A percentile compares a stretch with the other conserved stretches of the same genome.
Evolutionary conservation across 2,797 vertebrate species (phyloP).

Genomic region (Echiichthys vipera): DNA sequence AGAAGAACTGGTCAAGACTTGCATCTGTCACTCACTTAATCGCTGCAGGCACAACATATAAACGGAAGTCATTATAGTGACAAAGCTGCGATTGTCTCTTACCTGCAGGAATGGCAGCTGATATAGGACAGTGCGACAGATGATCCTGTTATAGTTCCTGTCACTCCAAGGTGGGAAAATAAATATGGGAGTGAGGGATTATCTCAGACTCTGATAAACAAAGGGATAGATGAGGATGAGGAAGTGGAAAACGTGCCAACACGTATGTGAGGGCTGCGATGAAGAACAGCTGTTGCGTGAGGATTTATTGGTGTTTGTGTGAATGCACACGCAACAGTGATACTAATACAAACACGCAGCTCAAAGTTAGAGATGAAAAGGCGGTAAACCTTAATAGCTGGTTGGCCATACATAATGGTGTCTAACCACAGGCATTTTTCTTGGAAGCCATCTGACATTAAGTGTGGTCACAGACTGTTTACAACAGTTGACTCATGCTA

Average conservation of each 20-base stretch:
- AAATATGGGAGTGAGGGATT: conserved; percentile 18
- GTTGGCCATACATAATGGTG: conserved; percentile 47
- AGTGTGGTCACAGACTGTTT: conserved; percentile 43
- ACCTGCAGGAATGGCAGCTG: conserved; percentile 24
- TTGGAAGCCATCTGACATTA: conserved; percentile 46
- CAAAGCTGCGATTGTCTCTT: conserved; percentile 10
- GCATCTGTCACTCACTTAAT: conserved; percentile 19
- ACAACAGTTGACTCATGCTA: conserved; percentile 43
- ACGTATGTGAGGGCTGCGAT: conserved; percentile 20
- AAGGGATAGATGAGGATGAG: conserved; percentile 13
- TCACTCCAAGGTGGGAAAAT: conserved; percentile 6
- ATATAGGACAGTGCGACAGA: conserved; percentile 46
- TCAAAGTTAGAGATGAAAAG: conserved; percentile 47
- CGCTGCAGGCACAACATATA: conserved; percentile 17
- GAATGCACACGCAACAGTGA: conserved; percentile 14
- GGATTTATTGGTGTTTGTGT: conserved; percentile 27
- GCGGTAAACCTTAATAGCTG: conserved; percentile 55
- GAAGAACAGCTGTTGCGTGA: conserved; percentile 41
- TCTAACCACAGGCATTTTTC: conserved; percentile 53
- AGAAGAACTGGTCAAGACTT: conserved; percentile 21
- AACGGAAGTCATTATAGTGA: conserved; percentile 42
- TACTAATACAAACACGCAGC: conserved; percentile 52
- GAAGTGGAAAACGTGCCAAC: conserved; percentile 23
- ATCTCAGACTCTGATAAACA: conserved; percentile 4
- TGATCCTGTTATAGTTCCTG: conserved; percentile 14